Conservation (phyloP, 2,888 invertebrate genomes). For the Scaptomyza parva region DNA sequence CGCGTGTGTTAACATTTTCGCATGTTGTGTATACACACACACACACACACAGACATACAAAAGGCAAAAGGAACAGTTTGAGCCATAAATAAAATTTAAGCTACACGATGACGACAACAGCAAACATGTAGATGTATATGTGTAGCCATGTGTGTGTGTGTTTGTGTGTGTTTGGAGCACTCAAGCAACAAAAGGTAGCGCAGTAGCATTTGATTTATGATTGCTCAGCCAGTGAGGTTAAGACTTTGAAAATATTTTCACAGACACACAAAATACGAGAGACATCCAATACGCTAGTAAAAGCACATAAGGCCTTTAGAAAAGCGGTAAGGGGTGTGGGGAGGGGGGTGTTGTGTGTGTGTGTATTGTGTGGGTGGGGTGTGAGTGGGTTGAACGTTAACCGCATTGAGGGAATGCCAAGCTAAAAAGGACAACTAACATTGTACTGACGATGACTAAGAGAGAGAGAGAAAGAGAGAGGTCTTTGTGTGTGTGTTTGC, state of each 20-base stretch:
- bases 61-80: slow-evolving; percentile 49
- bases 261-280: slow-evolving; percentile 68
- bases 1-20: slow-evolving; percentile 52
- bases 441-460: not conserved
- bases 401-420: slow-evolving; percentile 42
- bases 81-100: slow-evolving; percentile 79
- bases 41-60: slow-evolving; percentile 28
- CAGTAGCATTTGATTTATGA: slow-evolving; percentile 77
- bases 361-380: not conserved
- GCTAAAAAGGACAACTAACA: slow-evolving; percentile 39
- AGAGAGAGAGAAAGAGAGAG: slow-evolving; percentile 9
- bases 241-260: slow-evolving; percentile 80
- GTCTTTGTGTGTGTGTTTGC: slow-evolving; percentile 38
- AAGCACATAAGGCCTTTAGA: slow-evolving; percentile 8
- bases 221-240: slow-evolving; percentile 77
- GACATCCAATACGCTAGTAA: slow-evolving; percentile 6
- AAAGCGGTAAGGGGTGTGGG: not conserved
- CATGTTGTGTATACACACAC: slow-evolving; percentile 48
- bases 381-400: slow-evolving; percentile 4
- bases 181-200: slow-evolving; percentile 78
- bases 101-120: slow-evolving; percentile 69
- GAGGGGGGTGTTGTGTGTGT: not conserved
- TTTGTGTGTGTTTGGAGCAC: slow-evolving; percentile 47
- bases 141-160: slow-evolving; percentile 15
- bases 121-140: slow-evolving; percentile 22